These are phyloP conservation scores for Archocentrus centrarchus DNA, from an alignment of 2,113 vertebrate genomes.

Conservation along the genomic window DNA sequence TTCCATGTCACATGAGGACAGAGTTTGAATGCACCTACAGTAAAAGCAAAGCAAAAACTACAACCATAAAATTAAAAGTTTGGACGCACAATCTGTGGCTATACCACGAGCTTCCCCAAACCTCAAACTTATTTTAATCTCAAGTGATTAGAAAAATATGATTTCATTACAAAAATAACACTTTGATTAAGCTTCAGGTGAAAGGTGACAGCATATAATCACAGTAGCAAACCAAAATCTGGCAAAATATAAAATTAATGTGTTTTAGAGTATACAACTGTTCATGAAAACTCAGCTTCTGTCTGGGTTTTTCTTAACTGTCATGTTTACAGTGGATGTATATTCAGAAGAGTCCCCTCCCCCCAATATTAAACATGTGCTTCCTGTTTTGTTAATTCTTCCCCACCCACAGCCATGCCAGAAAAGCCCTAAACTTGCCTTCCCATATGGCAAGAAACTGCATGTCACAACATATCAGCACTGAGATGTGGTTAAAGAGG, in stretches of 20 bases:
- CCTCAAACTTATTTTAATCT: background rate
- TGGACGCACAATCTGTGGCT: too few species aligned
- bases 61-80: background rate
- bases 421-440: background rate
- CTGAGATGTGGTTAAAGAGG: background rate
- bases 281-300: background rate
- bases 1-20: background rate
- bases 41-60: background rate
- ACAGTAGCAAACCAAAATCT: background rate
- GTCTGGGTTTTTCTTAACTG: background rate
- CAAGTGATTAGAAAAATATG: background rate
- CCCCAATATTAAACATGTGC: too few species aligned
- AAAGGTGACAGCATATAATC: rapidly evolving
- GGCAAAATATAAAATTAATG: background rate
- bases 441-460: background rate
- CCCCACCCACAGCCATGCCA: background rate
- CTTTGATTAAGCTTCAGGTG: background rate
- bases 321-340: background rate
- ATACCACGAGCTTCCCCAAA: background rate
- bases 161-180: background rate
- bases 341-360: background rate
- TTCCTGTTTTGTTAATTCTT: background rate
- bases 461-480: background rate
- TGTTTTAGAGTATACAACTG: background rate
- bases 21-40: background rate